Evolutionary conservation across 1,140 invertebrate genomes (phyloP), one percentile per base, ranked within the genome.

Genomic region (Drosophila jambulina): DNA sequence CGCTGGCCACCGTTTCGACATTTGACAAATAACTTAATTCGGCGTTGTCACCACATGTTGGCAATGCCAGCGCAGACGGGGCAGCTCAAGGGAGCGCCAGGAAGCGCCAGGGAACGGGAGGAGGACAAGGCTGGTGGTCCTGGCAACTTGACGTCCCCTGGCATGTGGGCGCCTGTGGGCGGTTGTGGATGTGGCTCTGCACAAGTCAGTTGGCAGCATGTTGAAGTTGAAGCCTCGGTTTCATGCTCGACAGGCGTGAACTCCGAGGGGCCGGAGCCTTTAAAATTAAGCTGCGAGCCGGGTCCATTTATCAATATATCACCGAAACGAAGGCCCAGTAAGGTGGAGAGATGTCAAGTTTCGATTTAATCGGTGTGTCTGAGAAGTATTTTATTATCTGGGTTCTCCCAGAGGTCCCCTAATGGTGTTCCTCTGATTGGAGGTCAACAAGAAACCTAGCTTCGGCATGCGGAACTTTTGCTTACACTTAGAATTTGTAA

Each of bases 21-120:
- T 87, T 88, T 88, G 84, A 74, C 80, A 88, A 88, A 90, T 90
- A 88, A 88, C 85, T 88, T 88, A 88, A 88, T 88, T 88, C 84
- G 69, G 58, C 70, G 81, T 64, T 88, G 85, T 88, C 85, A 85
- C 84, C 84, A 90, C 85, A 90, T 79, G 76, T 74, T 79, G 68
- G 69, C 49, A 34, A 60, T 69, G 49, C 45, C 58, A 46, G 29
- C 17, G 32, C 36, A 43, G 53, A 51, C 59, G 38, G n/a, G 38
- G 51, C 34, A 48, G 42, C 25, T 38, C 53, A 38, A 25, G 68
- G 48, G 27, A 27, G 21, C 51, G 15, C 21, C 19, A 25, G 68
- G 48, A 21, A 27, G 34, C 51, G 15, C 21, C 32, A 19, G 25
- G 25, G 2, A 29, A 25, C 27, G 10, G 65, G 17, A 13, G 29